Evolutionary conservation across 2,888 invertebrate species (phyloP).

Genomic region (Caenorhabditis doughertyi): DNA sequence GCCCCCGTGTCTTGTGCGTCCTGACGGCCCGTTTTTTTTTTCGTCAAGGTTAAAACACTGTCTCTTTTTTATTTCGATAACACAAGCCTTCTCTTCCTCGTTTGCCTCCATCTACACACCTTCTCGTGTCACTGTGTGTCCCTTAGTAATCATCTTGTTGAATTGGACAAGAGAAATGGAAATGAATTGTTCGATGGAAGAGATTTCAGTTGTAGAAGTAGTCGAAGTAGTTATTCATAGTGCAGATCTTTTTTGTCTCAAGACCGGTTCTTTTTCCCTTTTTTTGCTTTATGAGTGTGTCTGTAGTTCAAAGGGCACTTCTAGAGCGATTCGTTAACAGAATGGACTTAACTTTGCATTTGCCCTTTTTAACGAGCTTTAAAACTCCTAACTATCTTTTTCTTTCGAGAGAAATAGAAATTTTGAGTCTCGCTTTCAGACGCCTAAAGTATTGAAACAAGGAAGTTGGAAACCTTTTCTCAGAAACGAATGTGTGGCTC

Average conservation of each 20-base stretch:
- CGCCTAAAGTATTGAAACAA: too few species aligned
- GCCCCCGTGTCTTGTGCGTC: slow-evolving; percentile 34
- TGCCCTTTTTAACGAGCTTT: background rate
- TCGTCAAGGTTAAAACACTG: slow-evolving; percentile 54
- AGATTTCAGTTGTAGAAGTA: slow-evolving; percentile 17
- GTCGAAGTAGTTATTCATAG: slow-evolving; percentile 16
- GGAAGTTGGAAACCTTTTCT: too few species aligned
- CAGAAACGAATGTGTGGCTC: too few species aligned
- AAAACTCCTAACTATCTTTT: too few species aligned
- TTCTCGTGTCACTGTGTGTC: background rate
- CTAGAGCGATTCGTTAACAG: slow-evolving; percentile 25
- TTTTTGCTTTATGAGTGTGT: slow-evolving; percentile 10
- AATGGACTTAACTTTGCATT: slow-evolving; percentile 28
- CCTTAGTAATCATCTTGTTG: background rate
- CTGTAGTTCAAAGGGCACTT: slow-evolving; percentile 12
- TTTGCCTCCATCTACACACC: slow-evolving; percentile 3
- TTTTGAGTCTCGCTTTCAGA: too few species aligned
- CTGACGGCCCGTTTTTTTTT: slow-evolving; percentile 39
- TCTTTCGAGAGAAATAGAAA: too few species aligned
- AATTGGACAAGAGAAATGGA: background rate
- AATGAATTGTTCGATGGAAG: slow-evolving; percentile 5
- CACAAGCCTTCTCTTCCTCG: slow-evolving; percentile 33
- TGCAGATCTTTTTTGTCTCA: slow-evolving; percentile 44
- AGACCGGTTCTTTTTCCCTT: slow-evolving; percentile 43
- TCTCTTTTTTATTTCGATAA: slow-evolving; percentile 40